Evolutionary conservation across 2,888 invertebrate genomes (phyloP), one percentile per base, ranked within the genome.

Genomic region (Pachydiplax longipennis): DNA sequence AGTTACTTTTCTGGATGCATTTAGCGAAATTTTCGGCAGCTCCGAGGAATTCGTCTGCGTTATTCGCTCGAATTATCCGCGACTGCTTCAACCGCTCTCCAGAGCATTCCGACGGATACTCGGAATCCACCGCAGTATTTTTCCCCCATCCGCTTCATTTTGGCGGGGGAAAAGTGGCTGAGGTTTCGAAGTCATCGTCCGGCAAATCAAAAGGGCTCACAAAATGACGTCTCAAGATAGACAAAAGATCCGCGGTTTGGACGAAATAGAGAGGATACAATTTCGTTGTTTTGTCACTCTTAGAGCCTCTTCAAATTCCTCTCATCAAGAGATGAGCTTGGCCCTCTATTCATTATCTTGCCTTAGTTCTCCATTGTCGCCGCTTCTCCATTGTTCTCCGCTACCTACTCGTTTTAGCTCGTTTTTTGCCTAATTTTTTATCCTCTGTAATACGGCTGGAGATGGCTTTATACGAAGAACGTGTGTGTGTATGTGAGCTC

Each of bases 281-380:
- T 40, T 40, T 37, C 37, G 40, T 81, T 81, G 40, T 37, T 81
- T 81, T 37, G 37, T 37, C 81, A 25, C 73, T 73, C 65, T 22
- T 65, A 65, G 65, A 65, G 65, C 25, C 65, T 65, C 65, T 65
- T 65, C 65, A 65, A 65, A 65, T 65, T 65, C 65, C 65, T 65
- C 73, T 73, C 73, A 15, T 73, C 73, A 73, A 73, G 31, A 73
- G 73, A 73, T 73, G 65, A 65, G 65, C 65, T 65, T 65, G 18
- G n/a, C n/a, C 87, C 87, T 31, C 58, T 61, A 87, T 87, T 65
- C 87, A 87, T 87, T 87, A 87, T 87, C 87, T 65, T 61, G 87
- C 61, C 87, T 87, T 87, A 87, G 53, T 87, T 87, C 61, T 53
- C 87, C 65, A 87, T 87, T 87, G 87, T 87, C 65, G 37, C 61